Evolutionary conservation across 2,113 vertebrate genomes (phyloP), one percentile per base, ranked within the genome.

Genomic region (Lota lota): DNA sequence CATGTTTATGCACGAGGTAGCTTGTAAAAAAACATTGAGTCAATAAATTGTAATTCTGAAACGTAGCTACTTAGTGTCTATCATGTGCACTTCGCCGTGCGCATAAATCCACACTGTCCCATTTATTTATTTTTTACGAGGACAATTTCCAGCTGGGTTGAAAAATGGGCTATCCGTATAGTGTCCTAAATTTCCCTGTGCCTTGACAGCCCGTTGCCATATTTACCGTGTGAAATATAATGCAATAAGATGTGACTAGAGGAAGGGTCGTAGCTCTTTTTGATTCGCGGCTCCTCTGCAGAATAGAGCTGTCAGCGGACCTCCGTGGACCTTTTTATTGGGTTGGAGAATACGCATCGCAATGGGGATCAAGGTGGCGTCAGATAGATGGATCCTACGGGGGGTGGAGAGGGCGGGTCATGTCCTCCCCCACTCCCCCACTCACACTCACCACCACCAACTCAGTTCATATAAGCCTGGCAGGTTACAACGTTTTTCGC

Each of bases 141-240:
- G 59, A 69, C 70, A 82, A 63, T n/a, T 74, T 71, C 28, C 3
- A 20, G 66, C 54, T 67, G 40, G 71, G 59, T 66, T 75, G 69
- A 77, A 81, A 77, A 83, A 81, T 66, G 67, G 59, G 72, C 75
- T 72, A 71, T 68, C 64, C 40, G 18, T 56, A 68, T 78, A 16
- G 78, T 73, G 84, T 76, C 82, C 85, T 87, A 88, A 79, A 89
- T 90, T 85, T 87, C 67, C 5, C 50, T 64, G 63, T 70, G 61
- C 73, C 82, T 53, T 76, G 88, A 85, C 86, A 86, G 84, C 72
- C 86, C 88, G 83, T 86, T 84, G 77, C 81, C 76, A 78, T 87
- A 87, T 90, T 91, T 92, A 85, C 82, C 67, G 83, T 85, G 79
- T 88, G 84, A 90, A 90, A 89, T 90, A 90, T 86, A 88, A 85